A percentile compares a stretch with the other conserved stretches of the same genome.
Evolutionary conservation across 1,140 invertebrate genomes (phyloP).

Genomic region (Drosophila guanche): DNA sequence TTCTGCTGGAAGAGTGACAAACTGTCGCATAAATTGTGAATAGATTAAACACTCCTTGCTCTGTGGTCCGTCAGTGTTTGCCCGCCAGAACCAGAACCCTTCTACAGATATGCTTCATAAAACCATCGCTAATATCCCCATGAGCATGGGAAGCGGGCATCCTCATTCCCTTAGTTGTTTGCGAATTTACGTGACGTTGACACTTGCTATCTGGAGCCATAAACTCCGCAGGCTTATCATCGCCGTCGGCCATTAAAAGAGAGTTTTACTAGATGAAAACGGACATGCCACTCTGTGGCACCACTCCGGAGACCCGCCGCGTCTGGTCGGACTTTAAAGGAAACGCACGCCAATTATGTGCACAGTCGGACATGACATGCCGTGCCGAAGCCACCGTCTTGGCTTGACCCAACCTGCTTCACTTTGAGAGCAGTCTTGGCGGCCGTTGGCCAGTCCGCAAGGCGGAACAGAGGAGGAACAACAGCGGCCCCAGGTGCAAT

Average conservation of each 20-base stretch:
- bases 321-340: conserved; percentile 50
- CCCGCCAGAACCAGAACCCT: conserved; percentile 5
- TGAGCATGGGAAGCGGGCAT: conserved; percentile 19
- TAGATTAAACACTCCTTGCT: conserved; percentile 41
- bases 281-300: too few relatives aligned
- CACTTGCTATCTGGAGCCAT: conserved; percentile 78
- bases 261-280: conserved; percentile 60
- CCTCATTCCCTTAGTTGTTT: conserved; percentile 36
- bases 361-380: conserved; percentile 64
- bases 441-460: conserved; percentile 19
- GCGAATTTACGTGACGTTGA: conserved; percentile 69
- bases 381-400: too few relatives aligned
- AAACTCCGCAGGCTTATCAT: conserved; percentile 72
- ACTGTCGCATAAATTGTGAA: conserved; percentile 38
- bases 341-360: conserved; percentile 63
- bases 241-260: conserved; percentile 62
- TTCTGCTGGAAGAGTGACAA: conserved; percentile 18
- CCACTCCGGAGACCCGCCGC: conserved; percentile 20
- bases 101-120: conserved; percentile 19
- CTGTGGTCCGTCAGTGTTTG: neutral
- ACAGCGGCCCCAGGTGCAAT: conserved; percentile 30
- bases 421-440: conserved; percentile 4
- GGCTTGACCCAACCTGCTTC: too few relatives aligned
- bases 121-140: conserved; percentile 34
- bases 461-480: conserved; percentile 31